Conservation (phyloP, 2,797 vertebrate genomes). For the Mastacembelus armatus region DNA sequence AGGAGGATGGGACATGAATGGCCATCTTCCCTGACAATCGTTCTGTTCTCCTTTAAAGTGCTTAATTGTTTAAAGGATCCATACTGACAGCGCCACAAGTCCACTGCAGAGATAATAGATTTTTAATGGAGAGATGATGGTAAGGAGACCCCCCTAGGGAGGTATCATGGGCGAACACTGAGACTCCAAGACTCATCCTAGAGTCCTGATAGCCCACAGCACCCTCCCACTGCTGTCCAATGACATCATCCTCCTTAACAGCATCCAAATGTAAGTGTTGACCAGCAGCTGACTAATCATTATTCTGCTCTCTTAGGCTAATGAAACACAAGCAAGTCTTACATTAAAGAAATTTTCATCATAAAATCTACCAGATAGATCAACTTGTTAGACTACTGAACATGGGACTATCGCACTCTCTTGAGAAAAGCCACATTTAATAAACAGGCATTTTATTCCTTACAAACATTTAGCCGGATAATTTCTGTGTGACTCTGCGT, state of each 20-base stretch:
- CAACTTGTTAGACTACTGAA: too few relatives aligned
- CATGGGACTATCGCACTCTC: too few relatives aligned
- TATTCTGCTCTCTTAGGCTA: slow-evolving; percentile 21
- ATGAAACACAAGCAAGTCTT: too few relatives aligned
- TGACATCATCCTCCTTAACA: slow-evolving; percentile 80
- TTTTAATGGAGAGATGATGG: slow-evolving; percentile 83
- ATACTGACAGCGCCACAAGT: slow-evolving; percentile 78
- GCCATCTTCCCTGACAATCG: slow-evolving; percentile 49
- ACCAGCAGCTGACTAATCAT: slow-evolving; percentile 51
- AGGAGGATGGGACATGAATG: slow-evolving; percentile 16
- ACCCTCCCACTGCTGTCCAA: slow-evolving; percentile 54
- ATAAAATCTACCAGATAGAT: too few relatives aligned
- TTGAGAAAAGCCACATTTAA: neutral
- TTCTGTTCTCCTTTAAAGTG: slow-evolving; percentile 66
- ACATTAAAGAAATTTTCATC: too few relatives aligned
- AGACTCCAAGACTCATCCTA: slow-evolving; percentile 74
- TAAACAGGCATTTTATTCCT: slow-evolving; percentile 16
- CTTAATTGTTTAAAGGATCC: slow-evolving; percentile 81
- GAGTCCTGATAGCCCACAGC: slow-evolving; percentile 64
- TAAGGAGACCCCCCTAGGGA: slow-evolving; percentile 82
- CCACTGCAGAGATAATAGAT: slow-evolving; percentile 83
- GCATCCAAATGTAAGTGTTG: slow-evolving; percentile 67
- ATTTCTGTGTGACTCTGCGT: slow-evolving; percentile 7
- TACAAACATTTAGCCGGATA: slow-evolving; percentile 28
- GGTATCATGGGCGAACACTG: slow-evolving; percentile 71